Evolutionary conservation across 2,888 invertebrate genomes (phyloP), one percentile per base, ranked within the genome.

Genomic region (Scaptomyza parva): DNA sequence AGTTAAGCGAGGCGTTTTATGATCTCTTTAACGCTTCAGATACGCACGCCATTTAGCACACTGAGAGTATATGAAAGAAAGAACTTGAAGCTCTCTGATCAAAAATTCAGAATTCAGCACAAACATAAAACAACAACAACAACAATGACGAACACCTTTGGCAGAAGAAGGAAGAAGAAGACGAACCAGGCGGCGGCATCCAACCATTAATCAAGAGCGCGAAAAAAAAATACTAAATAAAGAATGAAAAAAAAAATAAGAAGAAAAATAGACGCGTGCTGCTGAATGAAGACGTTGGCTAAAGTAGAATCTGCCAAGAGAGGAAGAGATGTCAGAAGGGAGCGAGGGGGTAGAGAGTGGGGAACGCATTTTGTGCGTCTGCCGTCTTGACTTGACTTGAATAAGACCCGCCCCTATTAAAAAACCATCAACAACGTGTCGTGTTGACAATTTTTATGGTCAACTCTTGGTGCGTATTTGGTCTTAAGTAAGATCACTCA

Each of bases 11-110:
- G 72, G 55, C 82, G 63, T 83, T 83, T 79, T 79, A 83, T 45
- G 71, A 83, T 71, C 78, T 78, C 77, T 86, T 83, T 79, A 85
- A 89, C 85, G 87, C 89, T 81, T 75, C 81, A 88, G 85, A 76
- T 89, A 85, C 88, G 89, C 88, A 88, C 85, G 89, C 82, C 74
- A 88, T 77, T 77, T 73, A 66, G 26, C 17, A 47, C 14, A 41
- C 55, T 33, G 63, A n/a, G n/a, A n/a, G n/a, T n/a, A n/a, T n/a
- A n/a, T 9, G 26, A n/a, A 30, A 48, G 44, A 52, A 37, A 28
- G 11, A 28, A n/a, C n/a, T n/a, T 0, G 11, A 28, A 11, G 11
- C 7, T 12, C 9, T 12, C 22, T 72, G 69, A 85, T 82, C 75
- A 51, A 39, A 70, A 63, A 75, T 78, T 70, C 74, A 63, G 53